Percentiles rank a stretch among this genome's conserved stretches.
Evolutionary conservation across 2,888 invertebrate species (phyloP).

Genomic region (Choristoneura rosaceana): DNA sequence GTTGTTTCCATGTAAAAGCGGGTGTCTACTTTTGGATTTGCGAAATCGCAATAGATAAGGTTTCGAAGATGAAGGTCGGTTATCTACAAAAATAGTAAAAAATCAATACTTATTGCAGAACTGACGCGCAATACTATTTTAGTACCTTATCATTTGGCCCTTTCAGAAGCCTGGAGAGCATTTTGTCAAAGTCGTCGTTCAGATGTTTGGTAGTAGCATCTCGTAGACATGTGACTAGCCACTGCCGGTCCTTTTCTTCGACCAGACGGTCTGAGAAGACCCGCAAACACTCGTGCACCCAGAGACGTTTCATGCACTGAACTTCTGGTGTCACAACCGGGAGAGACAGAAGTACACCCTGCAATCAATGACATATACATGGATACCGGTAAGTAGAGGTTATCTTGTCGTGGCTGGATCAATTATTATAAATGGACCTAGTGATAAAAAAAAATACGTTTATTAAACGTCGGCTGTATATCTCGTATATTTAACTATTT

Average conservation of each 20-base stretch:
- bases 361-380: conserved; percentile 45
- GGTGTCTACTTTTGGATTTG: conserved; percentile 96
- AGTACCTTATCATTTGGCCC: conserved; percentile 59
- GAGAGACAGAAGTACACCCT: conserved; percentile 96
- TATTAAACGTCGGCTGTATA: too few relatives aligned
- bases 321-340: conserved; percentile 96
- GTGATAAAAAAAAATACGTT: too few relatives aligned
- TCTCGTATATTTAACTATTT: too few relatives aligned
- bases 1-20: conserved; percentile 95
- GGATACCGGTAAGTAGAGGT: too few relatives aligned
- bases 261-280: conserved; percentile 97
- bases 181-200: conserved; percentile 87
- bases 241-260: conserved; percentile 92
- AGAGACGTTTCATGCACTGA: conserved; percentile 94
- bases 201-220: conserved; percentile 85
- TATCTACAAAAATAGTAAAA: conserved; percentile 76
- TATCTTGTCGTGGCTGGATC: too few relatives aligned
- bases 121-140: neutral
- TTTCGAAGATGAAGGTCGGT: conserved; percentile 93
- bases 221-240: conserved; percentile 91
- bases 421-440: too few relatives aligned
- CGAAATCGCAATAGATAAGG: conserved; percentile 97
- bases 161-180: conserved; percentile 88
- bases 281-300: conserved; percentile 97
- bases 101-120: neutral